Evolutionary conservation across 2,797 vertebrate species (phyloP).

Genomic region (Okamejei kenojei): DNA sequence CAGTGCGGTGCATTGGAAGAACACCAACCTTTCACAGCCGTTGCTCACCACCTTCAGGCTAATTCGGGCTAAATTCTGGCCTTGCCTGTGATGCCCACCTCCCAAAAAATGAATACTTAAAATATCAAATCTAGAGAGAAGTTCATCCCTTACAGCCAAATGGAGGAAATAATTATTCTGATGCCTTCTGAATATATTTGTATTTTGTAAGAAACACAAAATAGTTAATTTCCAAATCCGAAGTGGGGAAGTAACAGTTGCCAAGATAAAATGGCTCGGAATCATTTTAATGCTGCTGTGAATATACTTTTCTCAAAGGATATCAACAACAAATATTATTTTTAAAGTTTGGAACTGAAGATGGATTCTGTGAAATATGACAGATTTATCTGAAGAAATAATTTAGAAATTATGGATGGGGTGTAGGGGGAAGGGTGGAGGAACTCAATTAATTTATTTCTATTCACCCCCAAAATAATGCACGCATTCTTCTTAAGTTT

Average conservation of each 20-base stretch:
- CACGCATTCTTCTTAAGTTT: not conserved
- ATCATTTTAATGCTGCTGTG: not conserved
- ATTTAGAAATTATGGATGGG: not conserved
- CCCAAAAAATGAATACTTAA: too few relatives aligned
- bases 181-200: not conserved
- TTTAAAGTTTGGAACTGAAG: not conserved
- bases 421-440: not conserved
- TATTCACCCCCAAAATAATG: not conserved
- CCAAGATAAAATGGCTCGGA: not conserved
- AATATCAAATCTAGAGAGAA: too few relatives aligned
- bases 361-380: not conserved
- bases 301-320: conserved; percentile 1
- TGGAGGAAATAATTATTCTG: too few relatives aligned
- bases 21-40: too few relatives aligned
- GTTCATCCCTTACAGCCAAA: too few relatives aligned
- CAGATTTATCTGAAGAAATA: not conserved
- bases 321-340: too few relatives aligned
- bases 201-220: not conserved
- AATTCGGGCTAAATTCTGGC: too few relatives aligned
- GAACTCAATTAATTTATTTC: not conserved
- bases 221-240: not conserved
- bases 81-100: too few relatives aligned
- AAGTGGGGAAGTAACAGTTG: not conserved
- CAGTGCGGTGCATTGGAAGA: too few relatives aligned
- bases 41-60: too few relatives aligned